Percentiles rank a stretch among this genome's conserved stretches.
These are phyloP conservation scores for Drosophila mulleri DNA, from an alignment of 2,888 invertebrate species.

Conservation along the genomic window DNA sequence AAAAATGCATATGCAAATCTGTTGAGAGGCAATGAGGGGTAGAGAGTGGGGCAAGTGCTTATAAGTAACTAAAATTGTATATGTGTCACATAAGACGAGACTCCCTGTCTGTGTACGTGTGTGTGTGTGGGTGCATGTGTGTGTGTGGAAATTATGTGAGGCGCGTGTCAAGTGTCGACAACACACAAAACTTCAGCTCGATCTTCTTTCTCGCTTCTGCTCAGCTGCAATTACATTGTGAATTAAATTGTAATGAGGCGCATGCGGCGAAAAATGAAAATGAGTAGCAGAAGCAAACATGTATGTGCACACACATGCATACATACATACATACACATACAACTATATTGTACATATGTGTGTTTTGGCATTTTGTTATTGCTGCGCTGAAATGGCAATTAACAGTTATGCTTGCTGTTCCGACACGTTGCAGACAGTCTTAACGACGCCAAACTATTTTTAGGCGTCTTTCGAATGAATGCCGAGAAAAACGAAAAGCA, in stretches of 20 bases:
- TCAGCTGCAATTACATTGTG: slow-evolving; percentile 78
- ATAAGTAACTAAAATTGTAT: slow-evolving; percentile 33
- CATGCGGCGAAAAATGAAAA: slow-evolving; percentile 75
- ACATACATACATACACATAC: not conserved
- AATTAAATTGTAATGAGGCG: slow-evolving; percentile 82
- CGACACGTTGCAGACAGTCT: slow-evolving; percentile 72
- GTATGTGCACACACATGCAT: not conserved
- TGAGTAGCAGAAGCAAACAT: slow-evolving; percentile 36
- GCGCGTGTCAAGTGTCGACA: slow-evolving; percentile 80
- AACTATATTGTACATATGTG: not conserved
- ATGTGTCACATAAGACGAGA: slow-evolving; percentile 32
- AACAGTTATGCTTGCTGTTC: slow-evolving; percentile 79
- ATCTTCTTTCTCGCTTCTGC: slow-evolving; percentile 11
- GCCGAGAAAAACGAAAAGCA: not conserved
- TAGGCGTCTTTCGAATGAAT: slow-evolving; percentile 50
- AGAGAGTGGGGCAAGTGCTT: slow-evolving; percentile 24
- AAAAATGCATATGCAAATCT: slow-evolving; percentile 74
- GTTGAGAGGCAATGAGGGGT: not conserved
- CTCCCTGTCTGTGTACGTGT: not conserved
- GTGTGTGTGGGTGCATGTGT: not conserved
- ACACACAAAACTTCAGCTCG: slow-evolving; percentile 49
- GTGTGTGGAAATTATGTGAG: slow-evolving; percentile 64
- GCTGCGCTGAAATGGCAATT: slow-evolving; percentile 72
- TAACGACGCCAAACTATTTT: slow-evolving; percentile 65
- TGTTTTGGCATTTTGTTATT: not conserved